phyloP scores from a whole-genome alignment of 2,113 vertebrate species.

The Camelus dromedarius region DNA sequence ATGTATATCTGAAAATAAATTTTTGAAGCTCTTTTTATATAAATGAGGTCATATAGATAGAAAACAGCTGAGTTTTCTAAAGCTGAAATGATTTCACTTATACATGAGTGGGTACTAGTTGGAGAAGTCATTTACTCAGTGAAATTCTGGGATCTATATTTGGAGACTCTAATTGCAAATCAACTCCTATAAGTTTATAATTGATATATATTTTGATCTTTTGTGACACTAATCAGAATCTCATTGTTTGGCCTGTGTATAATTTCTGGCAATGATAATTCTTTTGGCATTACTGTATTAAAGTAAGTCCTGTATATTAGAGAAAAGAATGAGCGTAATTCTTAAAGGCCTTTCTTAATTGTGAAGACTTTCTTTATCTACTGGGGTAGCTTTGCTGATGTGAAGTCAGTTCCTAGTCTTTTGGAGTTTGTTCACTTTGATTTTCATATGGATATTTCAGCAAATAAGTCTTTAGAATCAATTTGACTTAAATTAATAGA shows the following conservation, averaged over 20 bases:
- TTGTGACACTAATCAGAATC: slow-evolving; percentile 63
- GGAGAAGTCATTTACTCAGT: slow-evolving; percentile 63
- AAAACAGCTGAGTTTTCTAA: slow-evolving; percentile 64
- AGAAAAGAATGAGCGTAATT: neutral
- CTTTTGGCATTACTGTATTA: slow-evolving; percentile 6
- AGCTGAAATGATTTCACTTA: slow-evolving; percentile 48
- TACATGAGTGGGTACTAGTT: slow-evolving; percentile 34
- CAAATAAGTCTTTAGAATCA: slow-evolving; percentile 11
- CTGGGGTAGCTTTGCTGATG: neutral
- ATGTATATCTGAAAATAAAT: slow-evolving; percentile 37
- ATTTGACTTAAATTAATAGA: neutral
- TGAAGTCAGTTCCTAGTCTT: neutral
- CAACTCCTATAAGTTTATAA: slow-evolving; percentile 66
- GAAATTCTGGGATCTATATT: slow-evolving; percentile 64
- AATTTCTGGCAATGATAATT: neutral
- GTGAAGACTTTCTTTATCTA: neutral
- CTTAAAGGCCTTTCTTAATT: neutral
- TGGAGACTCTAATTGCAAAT: slow-evolving; percentile 65
- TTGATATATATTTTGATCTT: slow-evolving; percentile 61
- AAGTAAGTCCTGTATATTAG: neutral
- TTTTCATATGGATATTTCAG: slow-evolving; percentile 18
- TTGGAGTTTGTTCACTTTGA: neutral
- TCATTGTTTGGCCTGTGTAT: slow-evolving; percentile 53
- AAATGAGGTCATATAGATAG: slow-evolving; percentile 61
- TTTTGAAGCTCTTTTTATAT: slow-evolving; percentile 39